These are phyloP conservation scores for Phenacoccus solenopsis DNA, from an alignment of 1,140 invertebrate genomes.

Conservation along the genomic window DNA sequence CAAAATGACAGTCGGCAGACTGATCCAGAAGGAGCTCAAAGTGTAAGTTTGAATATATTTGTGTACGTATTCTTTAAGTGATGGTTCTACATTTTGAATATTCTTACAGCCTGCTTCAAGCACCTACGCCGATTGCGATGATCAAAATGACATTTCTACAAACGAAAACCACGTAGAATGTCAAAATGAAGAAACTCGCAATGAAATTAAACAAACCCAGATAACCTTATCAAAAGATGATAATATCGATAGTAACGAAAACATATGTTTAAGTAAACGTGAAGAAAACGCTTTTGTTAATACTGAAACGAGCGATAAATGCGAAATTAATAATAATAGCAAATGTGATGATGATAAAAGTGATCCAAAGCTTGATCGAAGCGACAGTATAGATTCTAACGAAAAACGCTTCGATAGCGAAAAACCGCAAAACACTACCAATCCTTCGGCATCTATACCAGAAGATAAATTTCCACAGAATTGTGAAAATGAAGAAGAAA, in stretches of 20 bases:
- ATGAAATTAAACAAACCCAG: not conserved
- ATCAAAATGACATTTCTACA: not conserved
- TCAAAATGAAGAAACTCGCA: not conserved
- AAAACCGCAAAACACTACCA: not conserved
- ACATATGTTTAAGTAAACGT: not conserved
- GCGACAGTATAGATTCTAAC: not conserved
- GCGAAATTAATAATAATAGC: not conserved
- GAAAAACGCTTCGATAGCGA: not conserved
- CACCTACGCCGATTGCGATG: constrained; percentile 1
- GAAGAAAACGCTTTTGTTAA: not conserved
- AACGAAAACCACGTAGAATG: not conserved
- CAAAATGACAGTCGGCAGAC: not conserved
- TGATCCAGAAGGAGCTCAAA: not conserved
- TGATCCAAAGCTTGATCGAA: not conserved
- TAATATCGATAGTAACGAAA: not conserved
- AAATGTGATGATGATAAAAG: not conserved
- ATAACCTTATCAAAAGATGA: not conserved
- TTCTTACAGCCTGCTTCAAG: constrained; percentile 1
- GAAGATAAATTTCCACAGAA: not conserved
- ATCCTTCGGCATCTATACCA: not conserved
- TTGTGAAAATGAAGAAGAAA: not conserved
- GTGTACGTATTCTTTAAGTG: not conserved
- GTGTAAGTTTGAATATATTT: not conserved
- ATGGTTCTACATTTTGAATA: not conserved
- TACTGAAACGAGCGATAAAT: not conserved